These are phyloP conservation scores for Drosophila punjabiensis DNA, from an alignment of 1,140 invertebrate species.

Conservation along the genomic window DNA sequence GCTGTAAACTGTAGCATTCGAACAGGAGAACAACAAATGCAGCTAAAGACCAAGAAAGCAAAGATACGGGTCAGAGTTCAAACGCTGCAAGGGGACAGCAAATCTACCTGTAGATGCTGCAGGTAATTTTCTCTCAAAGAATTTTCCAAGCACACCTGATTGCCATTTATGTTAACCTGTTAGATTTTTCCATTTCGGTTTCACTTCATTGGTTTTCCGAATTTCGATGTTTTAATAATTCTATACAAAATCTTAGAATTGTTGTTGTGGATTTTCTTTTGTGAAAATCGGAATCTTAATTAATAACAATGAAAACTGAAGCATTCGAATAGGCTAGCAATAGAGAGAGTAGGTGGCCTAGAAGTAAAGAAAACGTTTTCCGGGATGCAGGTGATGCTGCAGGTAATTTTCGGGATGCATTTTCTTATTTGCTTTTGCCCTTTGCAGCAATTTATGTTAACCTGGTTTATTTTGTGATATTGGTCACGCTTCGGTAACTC, in stretches of 20 bases:
- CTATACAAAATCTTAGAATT: neutral
- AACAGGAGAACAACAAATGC: slow-evolving; percentile 9
- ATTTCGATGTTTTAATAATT: neutral
- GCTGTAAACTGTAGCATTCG: slow-evolving; percentile 9
- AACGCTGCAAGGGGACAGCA: neutral
- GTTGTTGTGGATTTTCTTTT: neutral
- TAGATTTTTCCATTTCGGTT: neutral
- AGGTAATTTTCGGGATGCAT: neutral
- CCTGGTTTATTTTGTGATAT: slow-evolving; percentile 2
- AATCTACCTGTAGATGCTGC: neutral
- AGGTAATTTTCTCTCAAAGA: neutral
- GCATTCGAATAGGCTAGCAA: slow-evolving; percentile 35
- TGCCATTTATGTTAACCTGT: slow-evolving; percentile 6
- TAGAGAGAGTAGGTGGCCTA: neutral
- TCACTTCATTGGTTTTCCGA: slow-evolving; percentile 19
- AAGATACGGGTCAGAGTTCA: neutral
- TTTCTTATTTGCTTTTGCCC: neutral
- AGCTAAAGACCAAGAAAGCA: neutral
- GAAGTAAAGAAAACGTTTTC: neutral
- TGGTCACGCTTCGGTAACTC: slow-evolving; percentile 9
- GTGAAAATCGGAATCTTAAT: neutral
- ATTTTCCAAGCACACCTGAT: too few relatives aligned
- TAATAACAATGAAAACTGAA: slow-evolving; percentile 21
- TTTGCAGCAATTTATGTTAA: neutral
- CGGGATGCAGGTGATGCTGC: neutral